These are phyloP conservation scores for Mesorhabditis sp. DNA, from an alignment of 2,888 invertebrate genomes.

Conservation along the genomic window DNA sequence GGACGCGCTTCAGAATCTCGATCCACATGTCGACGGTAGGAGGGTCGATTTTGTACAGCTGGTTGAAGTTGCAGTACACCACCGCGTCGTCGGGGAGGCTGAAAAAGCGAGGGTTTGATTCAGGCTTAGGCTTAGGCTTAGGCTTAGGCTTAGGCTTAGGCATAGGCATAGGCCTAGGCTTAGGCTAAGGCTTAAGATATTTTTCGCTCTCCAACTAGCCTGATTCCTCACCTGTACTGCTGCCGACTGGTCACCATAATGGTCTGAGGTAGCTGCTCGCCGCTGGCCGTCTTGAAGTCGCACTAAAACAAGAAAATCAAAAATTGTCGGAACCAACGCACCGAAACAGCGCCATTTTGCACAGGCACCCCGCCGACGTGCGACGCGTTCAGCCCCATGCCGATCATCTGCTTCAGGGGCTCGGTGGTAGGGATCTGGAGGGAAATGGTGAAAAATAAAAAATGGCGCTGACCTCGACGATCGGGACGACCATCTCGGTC, in stretches of 20 bases:
- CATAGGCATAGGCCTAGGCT: no score
- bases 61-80: conserved; percentile 98
- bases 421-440: conserved; percentile 77
- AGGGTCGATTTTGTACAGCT: conserved; percentile 96
- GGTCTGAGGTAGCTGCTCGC: conserved; percentile 86
- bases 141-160: no score
- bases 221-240: conserved; percentile 69
- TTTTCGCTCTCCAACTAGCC: no score
- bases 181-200: no score
- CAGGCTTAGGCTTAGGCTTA: background rate
- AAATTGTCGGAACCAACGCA: conserved; percentile 8
- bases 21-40: conserved; percentile 87
- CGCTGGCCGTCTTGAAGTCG: conserved; percentile 90
- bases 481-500: conserved; percentile 71
- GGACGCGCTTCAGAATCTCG: conserved; percentile 58
- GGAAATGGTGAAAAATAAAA: background rate
- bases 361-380: conserved; percentile 81
- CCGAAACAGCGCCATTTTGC: conserved; percentile 81
- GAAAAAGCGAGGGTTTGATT: conserved; percentile 85
- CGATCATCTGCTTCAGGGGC: conserved; percentile 81
- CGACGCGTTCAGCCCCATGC: conserved; percentile 75
- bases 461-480: conserved; percentile 70
- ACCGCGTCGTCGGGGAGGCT: conserved; percentile 80
- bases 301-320: conserved; percentile 60
- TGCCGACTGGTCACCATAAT: conserved; percentile 90